Conservation (phyloP, 2,113 vertebrate genomes). For the Strix aluco region DNA sequence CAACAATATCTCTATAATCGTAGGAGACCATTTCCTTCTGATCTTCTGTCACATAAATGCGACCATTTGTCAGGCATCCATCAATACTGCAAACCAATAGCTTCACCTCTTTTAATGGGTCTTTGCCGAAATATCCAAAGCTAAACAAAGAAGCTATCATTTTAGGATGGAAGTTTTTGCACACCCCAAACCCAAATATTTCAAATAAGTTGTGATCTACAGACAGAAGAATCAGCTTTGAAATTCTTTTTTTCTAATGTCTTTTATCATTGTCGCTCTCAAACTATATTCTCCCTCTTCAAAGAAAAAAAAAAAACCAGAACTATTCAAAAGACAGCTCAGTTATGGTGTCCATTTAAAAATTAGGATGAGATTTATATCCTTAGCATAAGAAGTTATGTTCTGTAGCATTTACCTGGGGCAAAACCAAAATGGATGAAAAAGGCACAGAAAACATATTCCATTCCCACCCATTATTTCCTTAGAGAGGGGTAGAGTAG, state of each 20-base stretch:
- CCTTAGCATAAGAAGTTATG: background rate
- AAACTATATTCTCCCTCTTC: background rate
- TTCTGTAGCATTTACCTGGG: background rate
- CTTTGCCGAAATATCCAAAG: slow-evolving; percentile 91
- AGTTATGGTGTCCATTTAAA: background rate
- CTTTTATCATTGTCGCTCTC: background rate
- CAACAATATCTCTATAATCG: slow-evolving; percentile 78
- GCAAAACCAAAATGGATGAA: background rate
- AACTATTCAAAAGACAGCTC: background rate
- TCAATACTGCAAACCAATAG: slow-evolving; percentile 87
- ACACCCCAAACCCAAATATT: background rate
- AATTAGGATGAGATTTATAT: background rate
- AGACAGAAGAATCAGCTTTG: background rate
- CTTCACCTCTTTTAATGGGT: slow-evolving; percentile 79
- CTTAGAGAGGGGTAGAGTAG: background rate
- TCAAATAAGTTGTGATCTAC: background rate
- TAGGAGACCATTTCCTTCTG: slow-evolving; percentile 85
- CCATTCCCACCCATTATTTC: background rate
- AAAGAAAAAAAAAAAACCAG: background rate
- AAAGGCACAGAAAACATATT: background rate
- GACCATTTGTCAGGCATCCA: slow-evolving; percentile 88
- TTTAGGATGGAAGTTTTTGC: background rate
- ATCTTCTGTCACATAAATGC: slow-evolving; percentile 78
- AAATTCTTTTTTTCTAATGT: background rate
- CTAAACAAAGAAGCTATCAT: slow-evolving; percentile 73